phyloP scores from a whole-genome alignment of 2,797 vertebrate species.

The Scyliorhinus canicula region DNA sequence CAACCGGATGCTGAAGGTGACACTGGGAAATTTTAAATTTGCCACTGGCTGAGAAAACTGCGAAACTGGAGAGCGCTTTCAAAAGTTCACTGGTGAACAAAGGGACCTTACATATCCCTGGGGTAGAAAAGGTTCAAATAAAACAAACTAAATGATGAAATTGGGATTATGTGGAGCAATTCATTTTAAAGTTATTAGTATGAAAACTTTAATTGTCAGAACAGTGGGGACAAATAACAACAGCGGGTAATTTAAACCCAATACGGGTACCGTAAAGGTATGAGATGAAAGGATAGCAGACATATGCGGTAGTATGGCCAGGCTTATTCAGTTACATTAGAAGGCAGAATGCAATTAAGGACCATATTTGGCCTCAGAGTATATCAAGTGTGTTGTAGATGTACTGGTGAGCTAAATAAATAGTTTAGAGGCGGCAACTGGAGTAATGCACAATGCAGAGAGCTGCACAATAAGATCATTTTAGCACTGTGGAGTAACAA shows the following conservation, averaged over 20 bases:
- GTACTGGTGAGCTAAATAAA: background rate
- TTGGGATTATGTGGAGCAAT: background rate
- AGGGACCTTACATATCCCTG: background rate
- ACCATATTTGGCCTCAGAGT: background rate
- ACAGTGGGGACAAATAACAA: background rate
- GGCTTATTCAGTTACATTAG: background rate
- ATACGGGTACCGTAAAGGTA: background rate
- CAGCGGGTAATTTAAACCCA: background rate
- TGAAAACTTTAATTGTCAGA: background rate
- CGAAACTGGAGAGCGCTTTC: background rate
- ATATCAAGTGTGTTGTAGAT: background rate
- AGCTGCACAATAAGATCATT: background rate
- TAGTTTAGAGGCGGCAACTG: too few relatives aligned
- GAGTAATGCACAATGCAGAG: background rate
- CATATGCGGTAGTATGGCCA: background rate
- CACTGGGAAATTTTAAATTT: background rate
- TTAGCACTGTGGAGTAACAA: background rate
- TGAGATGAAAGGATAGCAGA: background rate
- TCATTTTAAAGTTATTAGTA: background rate
- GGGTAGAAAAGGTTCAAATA: background rate
- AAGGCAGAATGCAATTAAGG: background rate
- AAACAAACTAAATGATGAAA: background rate
- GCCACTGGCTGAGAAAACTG: background rate
- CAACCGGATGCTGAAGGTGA: background rate
- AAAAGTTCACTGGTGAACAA: background rate